These are phyloP conservation scores for Battus philenor DNA, from an alignment of 1,140 invertebrate genomes.

Conservation along the genomic window DNA sequence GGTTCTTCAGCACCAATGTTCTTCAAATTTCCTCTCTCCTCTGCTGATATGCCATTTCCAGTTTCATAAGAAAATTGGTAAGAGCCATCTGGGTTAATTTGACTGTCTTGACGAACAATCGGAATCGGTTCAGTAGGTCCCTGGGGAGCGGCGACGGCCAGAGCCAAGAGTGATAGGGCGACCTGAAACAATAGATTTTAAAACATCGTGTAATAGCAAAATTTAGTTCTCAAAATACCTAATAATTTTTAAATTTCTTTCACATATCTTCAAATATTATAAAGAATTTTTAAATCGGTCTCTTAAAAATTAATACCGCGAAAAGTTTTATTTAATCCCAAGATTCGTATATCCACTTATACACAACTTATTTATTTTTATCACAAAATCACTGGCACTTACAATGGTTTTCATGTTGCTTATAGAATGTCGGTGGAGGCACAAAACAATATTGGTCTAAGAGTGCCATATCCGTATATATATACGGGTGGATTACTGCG, in stretches of 20 bases:
- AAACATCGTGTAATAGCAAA: constrained; percentile 6
- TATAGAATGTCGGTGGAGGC: constrained; percentile 56
- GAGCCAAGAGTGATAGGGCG: constrained; percentile 54
- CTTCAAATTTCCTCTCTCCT: constrained; percentile 74
- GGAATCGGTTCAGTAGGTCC: constrained; percentile 75
- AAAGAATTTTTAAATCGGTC: too few relatives aligned
- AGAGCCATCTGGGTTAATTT: constrained; percentile 81
- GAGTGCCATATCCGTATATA: constrained; percentile 63
- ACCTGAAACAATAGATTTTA: constrained; percentile 54
- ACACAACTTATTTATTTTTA: background rate
- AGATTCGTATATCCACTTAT: too few relatives aligned
- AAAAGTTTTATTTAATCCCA: too few relatives aligned
- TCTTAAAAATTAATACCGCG: too few relatives aligned
- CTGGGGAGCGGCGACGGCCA: constrained; percentile 70
- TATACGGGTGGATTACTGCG: constrained; percentile 44
- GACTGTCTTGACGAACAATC: constrained; percentile 78
- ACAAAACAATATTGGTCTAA: constrained; percentile 67
- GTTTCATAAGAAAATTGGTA: constrained; percentile 80
- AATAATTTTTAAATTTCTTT: too few relatives aligned
- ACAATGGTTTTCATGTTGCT: constrained; percentile 68
- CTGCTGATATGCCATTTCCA: constrained; percentile 76
- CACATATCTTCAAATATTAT: too few relatives aligned
- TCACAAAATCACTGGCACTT: constrained; percentile 49
- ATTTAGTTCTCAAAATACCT: too few relatives aligned
- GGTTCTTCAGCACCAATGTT: constrained; percentile 71